These are phyloP conservation scores for Pionites leucogaster DNA, from an alignment of 2,113 vertebrate species.

Conservation along the genomic window DNA sequence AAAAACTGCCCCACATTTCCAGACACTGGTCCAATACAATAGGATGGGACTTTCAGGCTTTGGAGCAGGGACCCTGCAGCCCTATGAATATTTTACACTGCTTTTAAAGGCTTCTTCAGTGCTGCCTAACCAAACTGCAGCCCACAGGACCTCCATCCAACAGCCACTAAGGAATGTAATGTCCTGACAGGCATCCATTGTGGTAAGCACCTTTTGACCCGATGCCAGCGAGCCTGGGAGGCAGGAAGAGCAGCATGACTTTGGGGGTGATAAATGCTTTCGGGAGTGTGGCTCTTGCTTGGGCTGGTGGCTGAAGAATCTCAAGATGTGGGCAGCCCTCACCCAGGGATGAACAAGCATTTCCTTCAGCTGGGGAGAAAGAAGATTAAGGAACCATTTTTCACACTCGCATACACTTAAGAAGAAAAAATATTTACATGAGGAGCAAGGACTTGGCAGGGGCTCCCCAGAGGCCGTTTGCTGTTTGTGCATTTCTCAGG, in stretches of 20 bases:
- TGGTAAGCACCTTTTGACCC: neutral
- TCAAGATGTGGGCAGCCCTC: neutral
- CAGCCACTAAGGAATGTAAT: neutral
- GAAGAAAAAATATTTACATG: slow-evolving; percentile 49
- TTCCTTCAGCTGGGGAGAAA: neutral
- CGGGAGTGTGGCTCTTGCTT: neutral
- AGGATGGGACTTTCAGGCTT: neutral
- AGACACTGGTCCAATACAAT: neutral
- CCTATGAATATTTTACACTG: neutral
- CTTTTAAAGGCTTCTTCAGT: neutral
- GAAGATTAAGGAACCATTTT: slow-evolving; percentile 10
- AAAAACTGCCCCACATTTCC: neutral
- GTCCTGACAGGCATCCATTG: neutral
- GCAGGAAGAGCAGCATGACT: neutral
- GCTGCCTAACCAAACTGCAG: neutral
- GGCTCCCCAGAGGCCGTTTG: neutral
- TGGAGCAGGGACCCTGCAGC: neutral
- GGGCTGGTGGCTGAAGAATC: neutral
- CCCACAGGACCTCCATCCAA: neutral
- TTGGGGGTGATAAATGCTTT: neutral
- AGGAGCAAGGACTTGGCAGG: slow-evolving; percentile 45
- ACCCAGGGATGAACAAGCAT: neutral
- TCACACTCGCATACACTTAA: slow-evolving; percentile 27
- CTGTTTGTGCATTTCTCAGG: slow-evolving; percentile 26
- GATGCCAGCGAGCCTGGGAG: neutral